Conservation (phyloP, 2,888 invertebrate species). For the Ophion slaviceki region DNA sequence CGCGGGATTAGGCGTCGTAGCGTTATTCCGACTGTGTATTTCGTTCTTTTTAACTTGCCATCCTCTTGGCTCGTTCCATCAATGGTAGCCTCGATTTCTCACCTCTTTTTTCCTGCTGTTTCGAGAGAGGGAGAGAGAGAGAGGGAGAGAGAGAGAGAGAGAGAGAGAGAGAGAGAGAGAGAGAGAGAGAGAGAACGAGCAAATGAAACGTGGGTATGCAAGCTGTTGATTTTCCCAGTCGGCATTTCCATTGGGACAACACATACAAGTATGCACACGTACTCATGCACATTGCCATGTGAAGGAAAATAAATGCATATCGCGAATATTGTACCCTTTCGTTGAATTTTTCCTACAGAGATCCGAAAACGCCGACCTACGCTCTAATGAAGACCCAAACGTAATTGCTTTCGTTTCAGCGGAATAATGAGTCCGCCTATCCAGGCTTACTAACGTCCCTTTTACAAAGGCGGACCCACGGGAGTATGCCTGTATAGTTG, state of each 20-base stretch:
- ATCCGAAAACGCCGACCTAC: background rate
- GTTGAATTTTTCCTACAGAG: background rate
- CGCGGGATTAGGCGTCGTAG: constrained; percentile 2
- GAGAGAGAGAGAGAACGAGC: background rate
- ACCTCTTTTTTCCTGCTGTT: constrained; percentile 3
- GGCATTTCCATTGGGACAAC: constrained; percentile 27
- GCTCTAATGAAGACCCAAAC: background rate
- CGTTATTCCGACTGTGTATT: constrained; percentile 31
- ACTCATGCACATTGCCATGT: background rate
- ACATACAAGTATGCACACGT: background rate
- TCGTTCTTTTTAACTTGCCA: constrained; percentile 23
- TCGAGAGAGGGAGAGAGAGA: constrained; percentile 1
- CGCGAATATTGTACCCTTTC: background rate
- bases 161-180: background rate
- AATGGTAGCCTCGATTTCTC: constrained; percentile 17
- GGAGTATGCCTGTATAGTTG: background rate
- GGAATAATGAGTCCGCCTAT: background rate
- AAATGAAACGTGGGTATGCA: constrained; percentile 43
- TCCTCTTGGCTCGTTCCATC: constrained; percentile 25
- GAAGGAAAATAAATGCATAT: constrained; percentile 10
- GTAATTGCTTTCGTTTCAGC: constrained; percentile 2
- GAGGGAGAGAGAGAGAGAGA: background rate
- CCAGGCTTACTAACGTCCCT: background rate
- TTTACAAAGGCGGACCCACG: background rate
- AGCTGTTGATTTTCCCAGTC: constrained; percentile 61